phyloP scores from a whole-genome alignment of 2,113 vertebrate species.

The Sorex fumeus region DNA sequence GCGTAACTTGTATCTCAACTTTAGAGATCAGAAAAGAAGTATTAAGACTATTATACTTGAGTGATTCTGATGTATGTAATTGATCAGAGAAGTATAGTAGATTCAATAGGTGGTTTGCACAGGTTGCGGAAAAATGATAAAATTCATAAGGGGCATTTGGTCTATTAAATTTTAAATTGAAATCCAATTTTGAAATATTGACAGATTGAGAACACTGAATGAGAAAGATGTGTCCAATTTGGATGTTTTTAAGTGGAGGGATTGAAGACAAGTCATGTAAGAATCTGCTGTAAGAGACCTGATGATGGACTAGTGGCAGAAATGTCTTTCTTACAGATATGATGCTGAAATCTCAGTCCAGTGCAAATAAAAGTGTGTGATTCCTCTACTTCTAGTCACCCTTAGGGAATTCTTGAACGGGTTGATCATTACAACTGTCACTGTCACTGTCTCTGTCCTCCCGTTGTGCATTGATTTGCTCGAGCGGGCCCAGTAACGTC shows the following conservation, averaged over 20 bases:
- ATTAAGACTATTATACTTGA: not conserved
- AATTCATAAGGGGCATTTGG: not conserved
- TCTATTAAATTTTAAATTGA: conserved; percentile 19
- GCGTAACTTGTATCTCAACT: not conserved
- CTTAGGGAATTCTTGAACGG: too few species aligned
- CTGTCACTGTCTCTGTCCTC: too few species aligned
- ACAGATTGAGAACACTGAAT: not conserved
- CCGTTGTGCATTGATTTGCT: too few species aligned
- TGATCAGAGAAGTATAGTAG: not conserved
- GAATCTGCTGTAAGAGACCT: not conserved
- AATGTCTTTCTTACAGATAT: too few species aligned
- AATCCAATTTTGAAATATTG: not conserved
- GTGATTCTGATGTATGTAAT: not conserved
- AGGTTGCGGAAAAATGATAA: not conserved
- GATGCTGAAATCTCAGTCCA: too few species aligned
- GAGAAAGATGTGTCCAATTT: conserved; percentile 13
- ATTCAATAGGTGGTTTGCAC: not conserved
- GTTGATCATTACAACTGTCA: too few species aligned
- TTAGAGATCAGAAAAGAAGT: not conserved
- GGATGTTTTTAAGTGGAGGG: not conserved
- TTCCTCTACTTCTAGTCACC: too few species aligned
- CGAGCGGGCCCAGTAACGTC: too few species aligned
- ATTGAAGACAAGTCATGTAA: not conserved
- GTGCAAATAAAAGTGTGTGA: too few species aligned
- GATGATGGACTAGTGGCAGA: too few species aligned